A percentile compares a stretch with the other conserved stretches of the same genome.
Evolutionary conservation across 2,797 vertebrate species (phyloP).

Genomic region (Potorous gilbertii): DNA sequence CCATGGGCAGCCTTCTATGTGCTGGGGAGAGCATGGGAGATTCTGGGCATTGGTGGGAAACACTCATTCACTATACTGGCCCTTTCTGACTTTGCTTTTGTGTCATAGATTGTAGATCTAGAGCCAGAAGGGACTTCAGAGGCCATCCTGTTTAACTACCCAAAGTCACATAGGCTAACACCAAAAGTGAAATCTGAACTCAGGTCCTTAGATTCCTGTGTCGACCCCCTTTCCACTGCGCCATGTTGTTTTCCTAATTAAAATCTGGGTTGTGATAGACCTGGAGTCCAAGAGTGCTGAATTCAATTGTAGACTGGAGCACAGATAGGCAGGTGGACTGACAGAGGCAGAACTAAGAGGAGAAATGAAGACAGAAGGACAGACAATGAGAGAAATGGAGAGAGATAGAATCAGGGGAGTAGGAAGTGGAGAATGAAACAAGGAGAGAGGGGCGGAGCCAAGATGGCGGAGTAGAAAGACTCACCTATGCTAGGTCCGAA

Average conservation of each 20-base stretch:
- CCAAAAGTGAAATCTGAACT: neutral
- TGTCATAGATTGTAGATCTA: no score
- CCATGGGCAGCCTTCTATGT: neutral
- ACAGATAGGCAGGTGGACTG: neutral
- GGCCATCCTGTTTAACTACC: no score
- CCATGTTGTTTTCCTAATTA: neutral
- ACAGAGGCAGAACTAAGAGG: neutral
- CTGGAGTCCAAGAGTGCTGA: neutral
- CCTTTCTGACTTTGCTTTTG: neutral
- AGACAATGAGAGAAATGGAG: no score
- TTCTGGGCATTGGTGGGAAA: no score
- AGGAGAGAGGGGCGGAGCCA: no score
- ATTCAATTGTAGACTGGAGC: neutral
- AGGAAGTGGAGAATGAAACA: neutral
- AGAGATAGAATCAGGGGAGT: no score
- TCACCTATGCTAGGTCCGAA: no score
- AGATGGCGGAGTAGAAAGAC: no score
- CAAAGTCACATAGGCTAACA: neutral
- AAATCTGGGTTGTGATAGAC: neutral
- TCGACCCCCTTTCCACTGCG: no score
- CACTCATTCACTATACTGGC: neutral
- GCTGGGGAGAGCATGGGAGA: neutral
- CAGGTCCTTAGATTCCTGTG: neutral
- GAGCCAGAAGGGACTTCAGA: neutral
- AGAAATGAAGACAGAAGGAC: neutral